Evolutionary conservation across 2,888 invertebrate species (phyloP), one percentile per base, ranked within the genome.

Genomic region (Harpagoxenus sublaevis): DNA sequence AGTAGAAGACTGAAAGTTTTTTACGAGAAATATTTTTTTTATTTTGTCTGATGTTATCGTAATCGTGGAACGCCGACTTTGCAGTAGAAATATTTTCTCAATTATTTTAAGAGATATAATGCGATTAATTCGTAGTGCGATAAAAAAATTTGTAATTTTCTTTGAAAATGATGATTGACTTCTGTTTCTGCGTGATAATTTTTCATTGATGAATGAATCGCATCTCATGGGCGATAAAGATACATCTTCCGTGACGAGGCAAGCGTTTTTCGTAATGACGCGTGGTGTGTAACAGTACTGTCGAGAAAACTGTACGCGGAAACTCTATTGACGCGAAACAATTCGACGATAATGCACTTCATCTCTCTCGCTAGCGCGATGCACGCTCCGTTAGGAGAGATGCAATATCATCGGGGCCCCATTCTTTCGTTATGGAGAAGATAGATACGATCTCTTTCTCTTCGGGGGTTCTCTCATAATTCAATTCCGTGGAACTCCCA

Each of bases 401-500:
- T 60, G 87, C 90, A 82, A 83, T 83, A 87, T 87, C 87, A 85
- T 87, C 89, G 45, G 66, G 78, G 9, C 28, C 57, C 66, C 71
- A 87, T 90, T 90, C 87, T 89, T 89, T 89, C 87, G 79, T 82
- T 83, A 86, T 79, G 51, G 82, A 84, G 31, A 57, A 65, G 53
- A 66, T 74, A 77, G 89, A 89, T 89, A 84, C 53, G 65, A 89
- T 89, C 89, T 87, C 31, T 78, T 77, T 82, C 78, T 51, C 77
- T 65, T 51, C 77, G 84, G 53, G 55, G 48, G 73, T 85, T 85
- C 90, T 89, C 89, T 85, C 89, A 88, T 89, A 85, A 90, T 89
- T 90, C 90, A 88, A 88, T 90, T 86, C 88, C 35, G 71, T 31
- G 83, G 39, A 60, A 77, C 88, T 89, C 90, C 85, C 89, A 89